These are phyloP conservation scores for Parnassius glacialis DNA, from an alignment of 2,888 invertebrate genomes.

Conservation along the genomic window DNA sequence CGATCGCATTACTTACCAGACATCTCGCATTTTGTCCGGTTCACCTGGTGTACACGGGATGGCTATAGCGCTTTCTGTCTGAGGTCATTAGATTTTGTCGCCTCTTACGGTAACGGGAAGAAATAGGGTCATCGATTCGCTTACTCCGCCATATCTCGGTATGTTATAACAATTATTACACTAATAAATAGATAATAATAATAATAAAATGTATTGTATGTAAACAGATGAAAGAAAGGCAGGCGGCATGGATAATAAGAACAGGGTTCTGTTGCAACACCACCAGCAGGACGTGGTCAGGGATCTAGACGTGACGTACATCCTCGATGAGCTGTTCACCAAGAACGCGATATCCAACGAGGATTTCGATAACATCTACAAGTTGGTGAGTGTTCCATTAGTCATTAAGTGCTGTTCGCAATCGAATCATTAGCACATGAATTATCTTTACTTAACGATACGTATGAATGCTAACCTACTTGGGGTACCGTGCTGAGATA, in stretches of 20 bases:
- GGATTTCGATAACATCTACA: conserved; percentile 57
- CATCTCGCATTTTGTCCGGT: no score
- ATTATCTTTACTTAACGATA: background rate
- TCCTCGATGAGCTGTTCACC: conserved; percentile 69
- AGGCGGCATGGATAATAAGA: conserved; percentile 63
- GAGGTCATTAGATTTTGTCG: no score
- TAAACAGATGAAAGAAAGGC: conserved; percentile 53
- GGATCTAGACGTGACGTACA: conserved; percentile 71
- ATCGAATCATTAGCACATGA: background rate
- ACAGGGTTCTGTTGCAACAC: conserved; percentile 59
- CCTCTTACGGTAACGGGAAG: no score
- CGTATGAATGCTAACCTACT: no score
- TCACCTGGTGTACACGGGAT: no score
- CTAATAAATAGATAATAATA: background rate
- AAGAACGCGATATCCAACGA: conserved; percentile 60
- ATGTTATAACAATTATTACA: no score
- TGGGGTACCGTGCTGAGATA: no score
- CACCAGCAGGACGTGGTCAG: conserved; percentile 67
- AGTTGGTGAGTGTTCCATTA: conserved; percentile 45
- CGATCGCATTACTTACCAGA: no score
- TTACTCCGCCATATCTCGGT: no score
- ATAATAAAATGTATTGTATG: conserved; percentile 5
- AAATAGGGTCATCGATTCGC: no score
- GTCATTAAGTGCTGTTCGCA: background rate
- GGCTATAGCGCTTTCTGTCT: no score